These are phyloP conservation scores for Crax fasciolata DNA, from an alignment of 2,797 vertebrate species.

Conservation along the genomic window DNA sequence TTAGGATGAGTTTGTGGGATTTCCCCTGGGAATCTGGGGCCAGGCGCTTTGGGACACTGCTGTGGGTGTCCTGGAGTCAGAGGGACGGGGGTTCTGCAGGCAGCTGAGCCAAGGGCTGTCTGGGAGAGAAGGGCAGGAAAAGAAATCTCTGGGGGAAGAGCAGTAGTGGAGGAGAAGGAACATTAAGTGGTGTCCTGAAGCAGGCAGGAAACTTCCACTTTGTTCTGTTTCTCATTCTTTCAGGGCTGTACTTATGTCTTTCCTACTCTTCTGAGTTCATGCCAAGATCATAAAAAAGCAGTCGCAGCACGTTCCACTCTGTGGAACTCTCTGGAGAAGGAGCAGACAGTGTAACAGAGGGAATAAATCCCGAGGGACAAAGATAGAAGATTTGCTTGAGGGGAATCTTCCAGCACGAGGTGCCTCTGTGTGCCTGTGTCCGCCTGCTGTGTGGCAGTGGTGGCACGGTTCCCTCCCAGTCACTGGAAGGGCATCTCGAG, in stretches of 20 bases:
- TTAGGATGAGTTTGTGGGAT: background rate
- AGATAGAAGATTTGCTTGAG: conserved; percentile 38
- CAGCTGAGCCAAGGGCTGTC: background rate
- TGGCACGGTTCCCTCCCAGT: background rate
- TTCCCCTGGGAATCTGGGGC: conserved; percentile 2
- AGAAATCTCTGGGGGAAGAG: background rate
- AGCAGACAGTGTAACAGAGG: conserved; percentile 6
- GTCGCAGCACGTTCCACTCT: background rate
- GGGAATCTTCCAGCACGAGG: background rate
- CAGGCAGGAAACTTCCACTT: background rate
- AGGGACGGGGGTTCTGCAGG: background rate
- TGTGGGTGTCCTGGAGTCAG: background rate
- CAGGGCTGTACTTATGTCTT: background rate
- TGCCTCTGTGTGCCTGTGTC: background rate
- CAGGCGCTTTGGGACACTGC: background rate
- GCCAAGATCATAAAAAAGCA: conserved; percentile 2
- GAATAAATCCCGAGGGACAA: conserved; percentile 45
- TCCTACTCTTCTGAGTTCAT: background rate
- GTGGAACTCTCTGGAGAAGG: background rate
- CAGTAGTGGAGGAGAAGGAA: background rate
- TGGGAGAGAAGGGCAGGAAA: background rate
- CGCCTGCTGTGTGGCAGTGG: background rate
- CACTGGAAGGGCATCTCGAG: background rate
- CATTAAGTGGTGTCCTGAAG: background rate
- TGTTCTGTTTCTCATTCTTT: background rate